Percentiles rank a stretch among this genome's conserved stretches.
These are phyloP conservation scores for Leptopterna dolabrata DNA, from an alignment of 2,888 invertebrate species.

Conservation along the genomic window DNA sequence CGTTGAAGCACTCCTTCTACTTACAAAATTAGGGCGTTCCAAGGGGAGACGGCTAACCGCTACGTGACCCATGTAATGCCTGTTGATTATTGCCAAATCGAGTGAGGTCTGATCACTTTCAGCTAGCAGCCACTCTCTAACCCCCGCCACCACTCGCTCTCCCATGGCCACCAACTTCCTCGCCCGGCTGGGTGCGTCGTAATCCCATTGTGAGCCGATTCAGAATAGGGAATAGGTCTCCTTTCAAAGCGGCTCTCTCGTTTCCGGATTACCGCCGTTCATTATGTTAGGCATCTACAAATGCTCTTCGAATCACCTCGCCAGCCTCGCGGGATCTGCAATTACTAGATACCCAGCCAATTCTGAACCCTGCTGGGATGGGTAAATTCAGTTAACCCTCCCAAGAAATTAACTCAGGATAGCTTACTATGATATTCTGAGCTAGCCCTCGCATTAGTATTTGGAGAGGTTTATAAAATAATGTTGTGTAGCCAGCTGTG, in stretches of 20 bases:
- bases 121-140: neutral
- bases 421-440: no score
- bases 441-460: no score
- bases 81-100: neutral
- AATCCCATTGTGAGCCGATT: neutral
- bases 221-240: neutral
- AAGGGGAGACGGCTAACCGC: neutral
- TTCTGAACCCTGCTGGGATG: no score
- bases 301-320: neutral
- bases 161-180: neutral
- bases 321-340: neutral
- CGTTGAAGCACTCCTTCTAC: no score
- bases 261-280: neutral
- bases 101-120: neutral
- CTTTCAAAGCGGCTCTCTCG: neutral
- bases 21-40: neutral
- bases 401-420: no score
- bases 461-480: no score
- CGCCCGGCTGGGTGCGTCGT: neutral
- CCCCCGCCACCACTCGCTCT: neutral
- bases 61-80: neutral
- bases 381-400: no score
- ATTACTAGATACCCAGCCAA: neutral
- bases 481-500: no score
- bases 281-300: neutral